These are phyloP conservation scores for Cebus imitator DNA, from an alignment of 2,113 vertebrate genomes.

Conservation along the genomic window DNA sequence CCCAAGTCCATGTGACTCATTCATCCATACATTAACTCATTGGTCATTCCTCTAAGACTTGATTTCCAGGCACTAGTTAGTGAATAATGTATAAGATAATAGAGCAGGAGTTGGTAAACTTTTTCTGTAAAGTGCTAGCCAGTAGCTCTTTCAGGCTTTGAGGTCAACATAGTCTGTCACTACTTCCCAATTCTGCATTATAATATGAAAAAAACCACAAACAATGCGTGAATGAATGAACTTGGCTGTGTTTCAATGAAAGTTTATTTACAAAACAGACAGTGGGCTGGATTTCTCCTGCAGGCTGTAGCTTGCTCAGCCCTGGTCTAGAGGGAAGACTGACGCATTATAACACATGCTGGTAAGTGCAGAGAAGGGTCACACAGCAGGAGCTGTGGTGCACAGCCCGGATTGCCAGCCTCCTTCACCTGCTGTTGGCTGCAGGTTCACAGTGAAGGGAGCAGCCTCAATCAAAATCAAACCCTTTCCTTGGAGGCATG, in stretches of 20 bases:
- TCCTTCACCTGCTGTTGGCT: background rate
- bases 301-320: background rate
- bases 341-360: background rate
- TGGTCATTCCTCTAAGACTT: background rate
- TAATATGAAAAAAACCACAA: background rate
- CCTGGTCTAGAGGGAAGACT: background rate
- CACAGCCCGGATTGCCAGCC: background rate
- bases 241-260: background rate
- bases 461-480: background rate
- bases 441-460: background rate
- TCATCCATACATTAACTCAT: background rate
- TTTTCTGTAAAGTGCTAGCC: background rate
- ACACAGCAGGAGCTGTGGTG: no score
- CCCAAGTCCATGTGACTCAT: background rate
- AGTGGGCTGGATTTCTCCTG: background rate
- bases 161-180: background rate
- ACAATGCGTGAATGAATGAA: background rate
- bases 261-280: background rate
- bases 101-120: background rate
- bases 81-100: background rate
- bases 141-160: background rate
- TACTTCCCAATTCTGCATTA: background rate
- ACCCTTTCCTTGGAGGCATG: no score
- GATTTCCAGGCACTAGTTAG: background rate
- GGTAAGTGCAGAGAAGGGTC: background rate